Conservation (phyloP, 53 echinoderm and acorn worm species). For the Holothuria scabra region DNA sequence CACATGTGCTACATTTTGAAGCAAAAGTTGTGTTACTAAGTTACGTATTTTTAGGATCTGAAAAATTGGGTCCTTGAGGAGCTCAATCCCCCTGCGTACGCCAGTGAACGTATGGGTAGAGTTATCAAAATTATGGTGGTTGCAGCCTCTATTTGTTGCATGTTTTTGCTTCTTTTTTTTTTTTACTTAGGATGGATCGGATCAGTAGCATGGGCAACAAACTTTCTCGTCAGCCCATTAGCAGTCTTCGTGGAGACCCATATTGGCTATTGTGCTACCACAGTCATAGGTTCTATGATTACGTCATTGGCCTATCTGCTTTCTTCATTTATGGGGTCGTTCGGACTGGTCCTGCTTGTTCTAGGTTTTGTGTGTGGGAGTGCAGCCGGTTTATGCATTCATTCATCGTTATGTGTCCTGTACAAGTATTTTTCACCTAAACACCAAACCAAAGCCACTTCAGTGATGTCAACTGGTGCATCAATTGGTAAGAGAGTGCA, state of each 20-base stretch:
- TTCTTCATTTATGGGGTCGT: conserved; percentile 19
- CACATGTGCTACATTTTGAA: too few relatives aligned
- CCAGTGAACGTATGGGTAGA: too few relatives aligned
- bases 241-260: conserved; percentile 15
- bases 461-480: neutral
- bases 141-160: too few relatives aligned
- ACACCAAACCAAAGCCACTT: conserved; percentile 3
- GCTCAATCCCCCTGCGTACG: too few relatives aligned
- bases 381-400: conserved; percentile 13
- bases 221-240: conserved; percentile 21
- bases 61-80: too few relatives aligned
- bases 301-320: neutral
- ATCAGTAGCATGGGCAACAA: conserved; percentile 15
- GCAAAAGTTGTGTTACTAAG: too few relatives aligned
- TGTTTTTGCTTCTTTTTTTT: neutral
- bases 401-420: conserved; percentile 18
- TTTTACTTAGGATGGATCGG: conserved; percentile 30
- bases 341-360: neutral
- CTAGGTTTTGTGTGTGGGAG: neutral
- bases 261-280: conserved; percentile 23
- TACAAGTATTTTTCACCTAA: conserved; percentile 28
- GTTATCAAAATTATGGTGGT: too few relatives aligned
- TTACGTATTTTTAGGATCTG: too few relatives aligned
- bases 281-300: neutral
- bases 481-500: neutral